These are phyloP conservation scores for Phalanger gymnotis DNA, from an alignment of 2,797 vertebrate genomes.

Conservation along the genomic window DNA sequence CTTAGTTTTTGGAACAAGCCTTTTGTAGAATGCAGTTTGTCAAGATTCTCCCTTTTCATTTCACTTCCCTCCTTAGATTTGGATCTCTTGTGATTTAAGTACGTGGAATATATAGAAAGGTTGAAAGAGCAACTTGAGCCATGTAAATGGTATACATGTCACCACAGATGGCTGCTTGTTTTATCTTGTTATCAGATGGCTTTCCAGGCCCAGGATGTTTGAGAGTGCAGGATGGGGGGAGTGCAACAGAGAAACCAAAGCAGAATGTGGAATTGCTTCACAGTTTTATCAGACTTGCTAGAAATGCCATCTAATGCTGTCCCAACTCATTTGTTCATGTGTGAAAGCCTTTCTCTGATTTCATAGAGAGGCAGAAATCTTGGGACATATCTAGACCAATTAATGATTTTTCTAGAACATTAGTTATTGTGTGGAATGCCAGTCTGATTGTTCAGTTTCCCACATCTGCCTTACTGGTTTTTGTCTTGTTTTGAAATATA, in stretches of 20 bases:
- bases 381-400: constrained; percentile 14
- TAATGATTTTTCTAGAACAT: constrained; percentile 24
- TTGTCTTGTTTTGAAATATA: constrained; percentile 29
- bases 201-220: not conserved
- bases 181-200: not conserved
- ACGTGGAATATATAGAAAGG: not conserved
- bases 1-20: not conserved
- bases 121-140: not conserved
- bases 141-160: not conserved
- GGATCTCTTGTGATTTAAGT: not conserved
- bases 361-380: constrained; percentile 8
- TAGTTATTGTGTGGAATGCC: not conserved
- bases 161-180: not conserved
- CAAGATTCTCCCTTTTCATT: not conserved
- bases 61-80: not conserved
- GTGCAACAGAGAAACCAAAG: constrained; percentile 21
- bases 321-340: constrained; percentile 4
- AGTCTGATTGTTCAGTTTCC: constrained; percentile 27
- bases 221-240: constrained; percentile 7
- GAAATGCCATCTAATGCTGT: constrained; percentile 21
- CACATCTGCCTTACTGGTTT: constrained; percentile 49
- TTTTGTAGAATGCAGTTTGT: not conserved
- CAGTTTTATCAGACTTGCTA: constrained; percentile 24
- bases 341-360: constrained; percentile 4
- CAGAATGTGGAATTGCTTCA: constrained; percentile 33